These are phyloP conservation scores for Cephalotes varians DNA, from an alignment of 2,888 invertebrate genomes.

Conservation along the genomic window DNA sequence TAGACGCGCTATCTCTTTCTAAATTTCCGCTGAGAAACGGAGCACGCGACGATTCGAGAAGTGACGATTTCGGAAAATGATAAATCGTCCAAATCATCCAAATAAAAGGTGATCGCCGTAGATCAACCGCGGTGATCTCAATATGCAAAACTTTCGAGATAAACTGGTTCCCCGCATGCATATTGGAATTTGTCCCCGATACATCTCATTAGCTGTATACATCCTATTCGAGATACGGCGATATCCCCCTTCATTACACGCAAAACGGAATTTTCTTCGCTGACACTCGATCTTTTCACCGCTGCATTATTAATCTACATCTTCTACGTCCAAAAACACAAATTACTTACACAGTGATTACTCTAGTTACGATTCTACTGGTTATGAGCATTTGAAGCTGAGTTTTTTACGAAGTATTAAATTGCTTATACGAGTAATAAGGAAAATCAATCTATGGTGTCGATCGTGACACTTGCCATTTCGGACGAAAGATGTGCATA, in stretches of 20 bases:
- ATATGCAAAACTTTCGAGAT: conserved; percentile 79
- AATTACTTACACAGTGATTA: no score
- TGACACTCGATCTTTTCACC: background rate
- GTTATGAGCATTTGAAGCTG: background rate
- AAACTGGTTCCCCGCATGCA: conserved; percentile 76
- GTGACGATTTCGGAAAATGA: background rate
- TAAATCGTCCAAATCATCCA: conserved; percentile 47
- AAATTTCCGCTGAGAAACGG: conserved; percentile 38
- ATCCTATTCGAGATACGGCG: conserved; percentile 60
- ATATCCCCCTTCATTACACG: conserved; percentile 43
- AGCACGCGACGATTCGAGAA: background rate
- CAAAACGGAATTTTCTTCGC: conserved; percentile 5
- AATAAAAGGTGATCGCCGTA: conserved; percentile 65
- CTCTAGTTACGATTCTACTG: background rate
- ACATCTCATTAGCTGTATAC: conserved; percentile 79
- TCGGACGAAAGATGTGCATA: background rate
- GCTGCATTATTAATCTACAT: background rate
- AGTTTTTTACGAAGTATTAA: background rate
- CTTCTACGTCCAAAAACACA: background rate
- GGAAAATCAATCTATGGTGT: background rate
- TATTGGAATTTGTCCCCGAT: conserved; percentile 83
- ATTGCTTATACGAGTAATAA: background rate
- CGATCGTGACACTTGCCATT: conserved; percentile 45
- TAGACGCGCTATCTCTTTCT: background rate
- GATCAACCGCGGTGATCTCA: conserved; percentile 71